A percentile compares a stretch with the other conserved stretches of the same genome.
These are phyloP conservation scores for Nothocercus julius DNA, from an alignment of 2,113 vertebrate genomes.

Conservation along the genomic window DNA sequence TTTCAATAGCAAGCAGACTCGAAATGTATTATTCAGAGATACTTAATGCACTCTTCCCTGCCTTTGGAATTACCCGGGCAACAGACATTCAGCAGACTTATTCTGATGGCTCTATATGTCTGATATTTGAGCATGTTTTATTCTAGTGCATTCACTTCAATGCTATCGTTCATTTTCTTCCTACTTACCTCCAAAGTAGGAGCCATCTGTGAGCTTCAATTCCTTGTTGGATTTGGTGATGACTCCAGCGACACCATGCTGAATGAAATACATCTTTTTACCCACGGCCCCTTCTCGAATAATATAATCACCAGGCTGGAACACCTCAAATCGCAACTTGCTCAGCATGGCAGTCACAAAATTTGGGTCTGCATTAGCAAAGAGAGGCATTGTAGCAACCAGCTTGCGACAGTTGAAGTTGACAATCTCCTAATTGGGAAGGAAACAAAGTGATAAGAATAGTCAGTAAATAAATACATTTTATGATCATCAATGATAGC, in stretches of 20 bases:
- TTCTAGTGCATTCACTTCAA: not conserved
- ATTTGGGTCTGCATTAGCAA: conserved; percentile 97
- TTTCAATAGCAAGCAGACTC: not conserved
- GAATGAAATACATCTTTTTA: conserved; percentile 99
- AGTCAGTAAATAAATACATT: not conserved
- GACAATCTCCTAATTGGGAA: conserved; percentile 89
- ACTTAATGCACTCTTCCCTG: not conserved
- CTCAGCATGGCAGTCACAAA: conserved; percentile 98
- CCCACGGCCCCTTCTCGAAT: conserved; percentile 96
- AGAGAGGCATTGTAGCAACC: conserved; percentile 97
- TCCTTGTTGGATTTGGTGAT: conserved; percentile 98
- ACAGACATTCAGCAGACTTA: not conserved
- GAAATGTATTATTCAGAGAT: not conserved
- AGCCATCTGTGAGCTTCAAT: conserved; percentile 97
- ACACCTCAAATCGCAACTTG: conserved; percentile 96
- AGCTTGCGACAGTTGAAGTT: conserved; percentile 98
- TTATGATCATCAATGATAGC: not conserved
- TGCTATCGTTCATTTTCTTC: not conserved
- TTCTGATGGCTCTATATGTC: not conserved
- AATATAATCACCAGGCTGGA: conserved; percentile 97
- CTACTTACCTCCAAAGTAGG: conserved; percentile 95
- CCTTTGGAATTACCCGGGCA: not conserved
- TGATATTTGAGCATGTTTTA: not conserved
- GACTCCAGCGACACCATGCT: conserved; percentile 95
- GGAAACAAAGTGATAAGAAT: not conserved